These are phyloP conservation scores for Heterotilapia buettikoferi DNA, from an alignment of 2,113 vertebrate species.

Conservation along the genomic window DNA sequence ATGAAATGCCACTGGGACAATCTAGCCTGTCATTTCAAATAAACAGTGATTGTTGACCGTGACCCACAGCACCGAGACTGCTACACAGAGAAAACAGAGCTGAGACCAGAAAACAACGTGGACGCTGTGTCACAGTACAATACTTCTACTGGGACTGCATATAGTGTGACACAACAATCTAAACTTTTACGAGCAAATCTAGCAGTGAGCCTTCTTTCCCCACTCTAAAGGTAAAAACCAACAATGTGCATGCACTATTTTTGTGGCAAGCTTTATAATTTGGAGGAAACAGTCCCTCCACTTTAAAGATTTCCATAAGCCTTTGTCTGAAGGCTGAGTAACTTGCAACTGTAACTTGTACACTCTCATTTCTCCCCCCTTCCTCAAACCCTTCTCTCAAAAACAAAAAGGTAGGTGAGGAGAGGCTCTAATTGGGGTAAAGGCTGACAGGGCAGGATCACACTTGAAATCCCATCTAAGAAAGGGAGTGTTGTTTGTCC, in stretches of 20 bases:
- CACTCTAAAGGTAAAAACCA: background rate
- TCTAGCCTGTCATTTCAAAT: slow-evolving; percentile 37
- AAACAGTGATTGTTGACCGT: slow-evolving; percentile 13
- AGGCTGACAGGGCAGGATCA: slow-evolving; percentile 2
- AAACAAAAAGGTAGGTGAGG: background rate
- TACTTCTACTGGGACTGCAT: background rate
- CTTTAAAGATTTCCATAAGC: background rate
- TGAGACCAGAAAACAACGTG: background rate
- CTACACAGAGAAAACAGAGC: background rate
- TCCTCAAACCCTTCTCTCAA: background rate
- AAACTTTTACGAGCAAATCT: background rate
- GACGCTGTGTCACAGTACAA: background rate
- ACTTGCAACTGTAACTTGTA: background rate
- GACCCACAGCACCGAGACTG: background rate
- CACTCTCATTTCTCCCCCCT: background rate
- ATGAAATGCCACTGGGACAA: slow-evolving; percentile 21
- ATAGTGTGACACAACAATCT: background rate
- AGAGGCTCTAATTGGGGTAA: slow-evolving; percentile 12
- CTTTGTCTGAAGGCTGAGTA: background rate
- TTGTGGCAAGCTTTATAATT: background rate
- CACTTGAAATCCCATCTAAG: background rate
- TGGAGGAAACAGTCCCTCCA: background rate
- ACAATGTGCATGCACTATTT: background rate
- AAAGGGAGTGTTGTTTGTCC: slow-evolving; percentile 38
- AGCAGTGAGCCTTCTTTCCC: background rate